phyloP scores from a whole-genome alignment of 2,888 invertebrate species.

The Drosophila rellima region DNA sequence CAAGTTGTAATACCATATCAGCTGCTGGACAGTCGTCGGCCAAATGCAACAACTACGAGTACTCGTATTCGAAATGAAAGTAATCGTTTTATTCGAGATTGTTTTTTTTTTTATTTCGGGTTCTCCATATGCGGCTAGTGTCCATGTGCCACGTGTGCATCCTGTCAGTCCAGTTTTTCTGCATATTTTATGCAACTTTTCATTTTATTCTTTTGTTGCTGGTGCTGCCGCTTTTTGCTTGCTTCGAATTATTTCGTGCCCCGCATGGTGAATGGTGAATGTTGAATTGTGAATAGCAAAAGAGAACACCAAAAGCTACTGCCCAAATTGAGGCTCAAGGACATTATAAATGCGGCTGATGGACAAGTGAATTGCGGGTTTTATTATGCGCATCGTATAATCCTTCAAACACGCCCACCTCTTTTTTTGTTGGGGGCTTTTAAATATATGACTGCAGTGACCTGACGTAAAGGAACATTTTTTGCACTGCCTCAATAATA shows the following conservation, averaged over 20 bases:
- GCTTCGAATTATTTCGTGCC: slow-evolving; percentile 36
- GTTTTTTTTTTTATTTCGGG: slow-evolving; percentile 13
- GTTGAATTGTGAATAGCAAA: slow-evolving; percentile 23
- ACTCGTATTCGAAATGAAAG: slow-evolving; percentile 40
- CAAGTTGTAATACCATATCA: slow-evolving; percentile 76
- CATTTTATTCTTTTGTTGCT: slow-evolving; percentile 36
- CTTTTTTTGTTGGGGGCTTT: neutral
- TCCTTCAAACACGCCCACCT: slow-evolving; percentile 13
- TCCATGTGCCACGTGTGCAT: slow-evolving; percentile 45
- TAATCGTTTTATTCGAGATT: slow-evolving; percentile 37
- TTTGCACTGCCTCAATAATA: neutral
- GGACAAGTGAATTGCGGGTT: slow-evolving; percentile 55
- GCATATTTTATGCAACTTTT: slow-evolving; percentile 53
- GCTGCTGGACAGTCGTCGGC: slow-evolving; percentile 58
- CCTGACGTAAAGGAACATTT: slow-evolving; percentile 6
- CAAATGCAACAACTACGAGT: slow-evolving; percentile 13
- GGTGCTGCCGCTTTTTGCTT: slow-evolving; percentile 31
- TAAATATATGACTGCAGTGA: slow-evolving; percentile 14
- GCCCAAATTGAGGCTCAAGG: slow-evolving; percentile 39
- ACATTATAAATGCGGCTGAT: slow-evolving; percentile 31
- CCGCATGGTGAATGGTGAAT: slow-evolving; percentile 31
- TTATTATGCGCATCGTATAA: slow-evolving; percentile 42
- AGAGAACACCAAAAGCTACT: slow-evolving; percentile 8
- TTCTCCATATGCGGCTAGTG: slow-evolving; percentile 37
- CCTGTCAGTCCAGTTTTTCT: slow-evolving; percentile 36